Conservation (phyloP, 92 coral and sea anemone species). For the Zoanthus sociatus region DNA sequence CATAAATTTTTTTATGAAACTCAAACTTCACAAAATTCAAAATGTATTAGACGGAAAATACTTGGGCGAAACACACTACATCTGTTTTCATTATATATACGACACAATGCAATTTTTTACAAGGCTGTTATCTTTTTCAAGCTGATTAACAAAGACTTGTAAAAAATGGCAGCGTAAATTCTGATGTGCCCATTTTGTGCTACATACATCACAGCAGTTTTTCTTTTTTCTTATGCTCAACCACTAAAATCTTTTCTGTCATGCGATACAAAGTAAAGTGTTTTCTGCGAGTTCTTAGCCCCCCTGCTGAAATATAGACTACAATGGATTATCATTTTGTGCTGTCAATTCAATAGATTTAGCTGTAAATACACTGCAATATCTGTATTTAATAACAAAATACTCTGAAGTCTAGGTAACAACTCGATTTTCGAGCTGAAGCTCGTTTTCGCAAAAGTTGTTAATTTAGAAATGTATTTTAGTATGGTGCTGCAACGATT, state of each 20-base stretch:
- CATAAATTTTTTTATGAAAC: conserved; percentile 11
- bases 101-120: neutral
- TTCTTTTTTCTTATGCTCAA: neutral
- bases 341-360: neutral
- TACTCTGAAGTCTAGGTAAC: neutral
- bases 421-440: neutral
- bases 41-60: neutral
- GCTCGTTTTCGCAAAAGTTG: neutral
- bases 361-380: neutral
- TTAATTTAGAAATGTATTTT: neutral
- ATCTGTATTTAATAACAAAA: neutral
- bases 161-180: neutral
- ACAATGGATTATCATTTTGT: too few species aligned
- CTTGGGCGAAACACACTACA: neutral
- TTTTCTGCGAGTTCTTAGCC: neutral
- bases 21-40: neutral
- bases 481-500: neutral
- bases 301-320: neutral
- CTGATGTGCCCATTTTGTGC: neutral
- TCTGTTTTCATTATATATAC: neutral
- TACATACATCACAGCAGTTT: neutral
- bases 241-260: neutral
- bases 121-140: neutral
- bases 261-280: neutral
- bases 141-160: neutral